Evolutionary conservation across 2,888 invertebrate genomes (phyloP), one percentile per base, ranked within the genome.

Genomic region (Eucera pruinosa): DNA sequence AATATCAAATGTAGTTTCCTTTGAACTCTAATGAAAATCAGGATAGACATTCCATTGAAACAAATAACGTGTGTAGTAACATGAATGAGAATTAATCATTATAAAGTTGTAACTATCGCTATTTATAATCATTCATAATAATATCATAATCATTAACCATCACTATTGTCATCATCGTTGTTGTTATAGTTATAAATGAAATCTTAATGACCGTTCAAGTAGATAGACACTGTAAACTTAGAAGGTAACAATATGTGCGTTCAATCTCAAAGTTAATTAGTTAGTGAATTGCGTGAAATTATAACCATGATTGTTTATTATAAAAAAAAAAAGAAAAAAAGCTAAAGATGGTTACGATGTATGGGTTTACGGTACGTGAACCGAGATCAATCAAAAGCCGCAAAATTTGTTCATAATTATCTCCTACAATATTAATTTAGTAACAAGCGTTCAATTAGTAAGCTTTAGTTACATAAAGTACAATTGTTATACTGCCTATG

Each of bases 161-260:
- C 65, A 77, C 79, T 76, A 75, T 81, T 75, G 78, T 83, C 78
- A 76, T 78, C 80, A 81, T 84, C 81, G 80, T 86, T 82, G 82
- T 84, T 88, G 86, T 88, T 87, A 83, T 86, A 75, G 75, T 81
- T 70, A 82, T 80, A 78, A 74, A 65, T 73, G 41, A 74, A 77
- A 67, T 79, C 75, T 79, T 76, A 73, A 82, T 65, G 78, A 83
- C 80, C 76, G 83, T 89, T 89, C 77, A 82, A 79, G 77, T 84
- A 84, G 81, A 64, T 86, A 82, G 85, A 64, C 58, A 77, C 71
- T 77, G 62, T 74, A 84, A 73, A 52, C 70, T 64, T 81, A 86
- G 73, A n/a, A n/a, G 60, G 30, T 70, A 84, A 55, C n/a, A n/a
- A n/a, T n/a, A n/a, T n/a, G n/a, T n/a, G n/a, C n/a, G n/a, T n/a